Evolutionary conservation across 2,797 vertebrate genomes (phyloP).

Genomic region (Mormyrops attenuatus): DNA sequence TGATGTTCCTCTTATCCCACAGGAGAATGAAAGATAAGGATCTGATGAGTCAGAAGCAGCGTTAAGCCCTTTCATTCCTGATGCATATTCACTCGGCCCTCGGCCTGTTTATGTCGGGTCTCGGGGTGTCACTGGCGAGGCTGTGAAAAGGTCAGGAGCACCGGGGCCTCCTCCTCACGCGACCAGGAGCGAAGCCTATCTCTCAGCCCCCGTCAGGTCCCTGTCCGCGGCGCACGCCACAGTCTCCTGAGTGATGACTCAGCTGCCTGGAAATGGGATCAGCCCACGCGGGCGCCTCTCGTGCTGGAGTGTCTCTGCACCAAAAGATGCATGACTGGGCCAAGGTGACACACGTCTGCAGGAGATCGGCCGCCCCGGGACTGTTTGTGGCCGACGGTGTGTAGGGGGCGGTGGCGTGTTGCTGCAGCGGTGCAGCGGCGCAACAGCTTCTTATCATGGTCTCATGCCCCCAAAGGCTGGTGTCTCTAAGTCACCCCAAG

Average conservation of each 20-base stretch:
- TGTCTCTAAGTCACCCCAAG: not conserved
- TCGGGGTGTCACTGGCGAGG: not conserved
- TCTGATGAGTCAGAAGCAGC: conserved; percentile 4
- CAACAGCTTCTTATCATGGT: too few species aligned
- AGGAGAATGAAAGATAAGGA: not conserved
- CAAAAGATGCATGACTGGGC: not conserved
- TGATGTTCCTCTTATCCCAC: not conserved
- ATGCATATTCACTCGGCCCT: not conserved
- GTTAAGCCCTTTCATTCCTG: not conserved
- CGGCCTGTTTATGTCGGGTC: not conserved
- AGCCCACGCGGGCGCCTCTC: not conserved
- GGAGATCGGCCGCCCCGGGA: not conserved
- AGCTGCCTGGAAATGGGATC: not conserved
- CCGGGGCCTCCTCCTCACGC: not conserved
- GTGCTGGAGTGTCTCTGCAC: not conserved
- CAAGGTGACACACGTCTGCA: not conserved
- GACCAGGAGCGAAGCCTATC: not conserved
- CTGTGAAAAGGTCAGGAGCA: not conserved
- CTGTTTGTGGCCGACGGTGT: not conserved
- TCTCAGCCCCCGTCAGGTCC: not conserved
- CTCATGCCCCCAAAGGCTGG: not conserved
- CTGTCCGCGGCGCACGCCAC: not conserved
- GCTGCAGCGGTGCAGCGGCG: not conserved
- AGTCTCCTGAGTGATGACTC: not conserved
- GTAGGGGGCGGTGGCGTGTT: not conserved